Evolutionary conservation across 2,113 vertebrate species (phyloP).

Genomic region (Trematocara zebra): DNA sequence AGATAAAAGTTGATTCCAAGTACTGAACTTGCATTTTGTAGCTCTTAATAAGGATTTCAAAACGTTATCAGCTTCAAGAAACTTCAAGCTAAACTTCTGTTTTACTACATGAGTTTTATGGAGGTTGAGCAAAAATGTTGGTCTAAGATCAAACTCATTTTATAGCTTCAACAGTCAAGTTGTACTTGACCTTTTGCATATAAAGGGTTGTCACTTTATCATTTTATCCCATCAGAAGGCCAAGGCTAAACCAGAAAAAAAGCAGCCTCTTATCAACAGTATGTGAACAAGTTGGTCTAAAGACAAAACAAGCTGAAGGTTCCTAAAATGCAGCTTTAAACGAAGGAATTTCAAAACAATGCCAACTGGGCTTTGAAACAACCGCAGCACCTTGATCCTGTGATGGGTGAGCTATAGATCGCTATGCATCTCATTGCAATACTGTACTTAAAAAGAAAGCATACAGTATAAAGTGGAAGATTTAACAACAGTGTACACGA

Average conservation of each 20-base stretch:
- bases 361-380: neutral
- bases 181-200: neutral
- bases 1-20: neutral
- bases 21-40: neutral
- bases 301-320: neutral
- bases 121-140: neutral
- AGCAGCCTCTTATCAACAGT: neutral
- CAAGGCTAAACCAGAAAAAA: neutral
- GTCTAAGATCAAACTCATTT: neutral
- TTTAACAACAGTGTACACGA: neutral
- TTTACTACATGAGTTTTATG: neutral
- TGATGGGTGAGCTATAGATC: neutral
- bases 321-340: neutral
- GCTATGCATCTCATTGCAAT: neutral
- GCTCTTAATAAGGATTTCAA: neutral
- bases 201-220: neutral
- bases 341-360: neutral
- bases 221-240: neutral
- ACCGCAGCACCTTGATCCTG: neutral
- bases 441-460: neutral
- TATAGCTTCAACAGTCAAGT: neutral
- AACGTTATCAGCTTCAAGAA: neutral
- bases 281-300: neutral
- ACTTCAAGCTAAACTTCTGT: neutral
- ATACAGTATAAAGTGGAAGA: neutral